Conservation (phyloP, 2,888 invertebrate species). For the Cheilosia scutellata region DNA sequence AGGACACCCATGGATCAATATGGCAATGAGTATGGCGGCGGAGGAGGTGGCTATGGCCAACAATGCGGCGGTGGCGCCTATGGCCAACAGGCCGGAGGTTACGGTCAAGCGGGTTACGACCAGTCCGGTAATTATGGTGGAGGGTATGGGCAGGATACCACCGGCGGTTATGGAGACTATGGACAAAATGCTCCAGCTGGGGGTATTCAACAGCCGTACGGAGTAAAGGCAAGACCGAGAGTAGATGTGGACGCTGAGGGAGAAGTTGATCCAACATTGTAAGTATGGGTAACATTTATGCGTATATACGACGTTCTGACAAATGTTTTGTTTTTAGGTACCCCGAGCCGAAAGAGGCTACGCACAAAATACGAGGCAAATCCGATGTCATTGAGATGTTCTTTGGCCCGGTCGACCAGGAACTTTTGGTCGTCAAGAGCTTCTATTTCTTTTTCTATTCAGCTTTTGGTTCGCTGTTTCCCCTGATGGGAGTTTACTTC, state of each 20-base stretch:
- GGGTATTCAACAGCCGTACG: constrained; percentile 77
- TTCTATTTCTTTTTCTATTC: constrained; percentile 99
- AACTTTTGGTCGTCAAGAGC: constrained; percentile 96
- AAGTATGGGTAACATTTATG: constrained; percentile 79
- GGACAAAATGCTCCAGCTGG: constrained; percentile 43
- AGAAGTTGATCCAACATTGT: constrained; percentile 93
- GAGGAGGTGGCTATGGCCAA: constrained; percentile 78
- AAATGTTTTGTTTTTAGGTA: constrained; percentile 85
- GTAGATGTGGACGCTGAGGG: constrained; percentile 93
- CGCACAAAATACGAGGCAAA: constrained; percentile 94
- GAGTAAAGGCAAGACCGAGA: constrained; percentile 87
- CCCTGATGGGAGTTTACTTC: constrained; percentile 99
- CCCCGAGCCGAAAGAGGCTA: constrained; percentile 94
- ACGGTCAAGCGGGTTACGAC: constrained; percentile 73
- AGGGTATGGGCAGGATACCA: constrained; percentile 73
- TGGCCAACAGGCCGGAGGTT: constrained; percentile 60
- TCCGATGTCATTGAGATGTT: constrained; percentile 93
- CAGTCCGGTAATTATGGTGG: constrained; percentile 74
- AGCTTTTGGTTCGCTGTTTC: constrained; percentile 98
- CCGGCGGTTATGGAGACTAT: constrained; percentile 64
- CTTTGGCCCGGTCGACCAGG: constrained; percentile 93
- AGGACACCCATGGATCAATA: constrained; percentile 79
- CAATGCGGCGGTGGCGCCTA: constrained; percentile 77
- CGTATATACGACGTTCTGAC: neutral
- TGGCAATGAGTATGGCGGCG: constrained; percentile 78